Base-by-base conservation (phyloP, 2,888 invertebrate species). In the Geotrupes spiniger region DNA sequence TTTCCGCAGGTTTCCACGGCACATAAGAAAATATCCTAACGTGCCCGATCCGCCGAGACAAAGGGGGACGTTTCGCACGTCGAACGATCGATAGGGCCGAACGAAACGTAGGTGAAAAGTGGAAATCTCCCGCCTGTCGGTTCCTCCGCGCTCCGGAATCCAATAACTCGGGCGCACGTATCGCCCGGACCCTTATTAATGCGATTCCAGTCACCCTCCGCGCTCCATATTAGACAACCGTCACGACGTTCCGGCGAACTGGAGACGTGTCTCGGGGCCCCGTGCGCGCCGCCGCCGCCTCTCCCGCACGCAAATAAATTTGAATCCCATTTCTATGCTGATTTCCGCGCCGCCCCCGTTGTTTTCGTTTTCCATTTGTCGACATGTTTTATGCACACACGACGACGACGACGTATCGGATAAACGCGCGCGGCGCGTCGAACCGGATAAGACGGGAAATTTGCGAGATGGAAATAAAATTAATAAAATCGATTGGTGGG, bases 141-240 rank as follows among this genome's bases (percentile, higher is more conserved):
- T 12, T 33, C 43, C 12, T 12, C 36, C 36, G 11, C 43, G 33
- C 29, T 57, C 54, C 53, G 57, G 62, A 63, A 63, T 63, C 59
- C 61, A 63, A 63, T 63, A 62, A 61, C 60, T 57, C 56, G 58
- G 59, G 56, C 57, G 59, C 61, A 63, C 62, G 63, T 63, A 62
- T 62, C 63, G 56, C n/a, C n/a, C 60, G 54, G 52, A 52, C 56
- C 61, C 60, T 63, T 63, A 63, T 63, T 63, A 63, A 63, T 63
- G 61, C 61, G 61, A 62, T 62, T 60, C 57, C 59, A 58, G 62
- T 61, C 60, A 59, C 57, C 60, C 60, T 55, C 58, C n/a, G n/a
- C 60, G 62, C 60, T 60, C 60, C 59, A 62, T 63, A 63, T 63
- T 62, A 61, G 62, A 62, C 61, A 53, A 55, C 58, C 55, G 57